Evolutionary conservation across 23 tunicate genomes (phyloP).

Genomic region (Clavelina lepadiformis): DNA sequence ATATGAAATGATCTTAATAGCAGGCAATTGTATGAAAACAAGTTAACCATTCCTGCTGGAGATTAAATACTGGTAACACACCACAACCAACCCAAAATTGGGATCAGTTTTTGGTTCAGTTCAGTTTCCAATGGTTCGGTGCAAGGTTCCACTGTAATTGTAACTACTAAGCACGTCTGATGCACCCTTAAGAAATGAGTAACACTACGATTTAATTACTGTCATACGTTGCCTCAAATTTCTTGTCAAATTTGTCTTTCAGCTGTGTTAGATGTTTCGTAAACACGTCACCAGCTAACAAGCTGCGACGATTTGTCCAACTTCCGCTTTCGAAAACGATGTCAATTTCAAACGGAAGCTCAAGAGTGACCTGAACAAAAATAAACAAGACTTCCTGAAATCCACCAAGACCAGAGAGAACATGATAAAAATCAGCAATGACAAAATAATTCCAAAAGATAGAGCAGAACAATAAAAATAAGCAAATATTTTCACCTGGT

Average conservation of each 20-base stretch:
- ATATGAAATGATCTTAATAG: no score
- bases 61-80: no score
- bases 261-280: constrained; percentile 34
- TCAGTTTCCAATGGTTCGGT: no score
- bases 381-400: no score
- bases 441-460: not conserved
- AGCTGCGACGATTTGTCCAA: constrained; percentile 8
- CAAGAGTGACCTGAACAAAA: constrained; percentile 55
- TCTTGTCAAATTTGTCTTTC: constrained; percentile 68
- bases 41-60: no score
- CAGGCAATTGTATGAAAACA: no score
- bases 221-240: constrained; percentile 70
- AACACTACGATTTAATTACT: not conserved
- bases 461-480: not conserved
- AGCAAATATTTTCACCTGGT: constrained; percentile 35
- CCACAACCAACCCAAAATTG: no score
- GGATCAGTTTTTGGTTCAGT: no score
- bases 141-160: no score
- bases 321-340: constrained; percentile 78
- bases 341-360: constrained; percentile 86
- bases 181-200: not conserved
- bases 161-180: not conserved
- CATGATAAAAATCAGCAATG: no score
- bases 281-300: constrained; percentile 35
- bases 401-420: no score